Evolutionary conservation across 2,113 vertebrate genomes (phyloP).

Genomic region (Montifringilla adamsi): DNA sequence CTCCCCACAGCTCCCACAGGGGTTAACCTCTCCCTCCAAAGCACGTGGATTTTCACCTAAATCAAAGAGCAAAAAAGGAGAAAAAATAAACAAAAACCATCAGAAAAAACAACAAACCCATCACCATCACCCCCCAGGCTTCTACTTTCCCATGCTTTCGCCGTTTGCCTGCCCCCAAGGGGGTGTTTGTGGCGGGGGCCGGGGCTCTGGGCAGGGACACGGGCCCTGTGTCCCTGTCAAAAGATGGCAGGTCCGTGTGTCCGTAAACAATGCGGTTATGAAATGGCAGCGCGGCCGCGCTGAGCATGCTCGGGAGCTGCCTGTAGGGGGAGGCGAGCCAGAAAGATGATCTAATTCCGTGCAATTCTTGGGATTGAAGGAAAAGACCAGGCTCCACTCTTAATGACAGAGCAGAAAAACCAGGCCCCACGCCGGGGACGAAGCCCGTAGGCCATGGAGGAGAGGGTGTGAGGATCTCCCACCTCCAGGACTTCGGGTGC

Average conservation of each 20-base stretch:
- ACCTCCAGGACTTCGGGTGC: conserved; percentile 36
- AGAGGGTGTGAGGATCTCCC: conserved; percentile 47
- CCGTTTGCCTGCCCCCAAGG: neutral
- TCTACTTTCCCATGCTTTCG: accelerated
- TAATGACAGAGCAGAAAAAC: conserved; percentile 72
- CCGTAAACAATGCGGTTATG: conserved; percentile 86
- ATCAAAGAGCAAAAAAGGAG: neutral
- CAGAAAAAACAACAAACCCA: neutral
- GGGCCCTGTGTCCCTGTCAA: conserved; percentile 24
- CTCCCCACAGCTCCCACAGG: neutral
- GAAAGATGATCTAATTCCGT: conserved; percentile 67
- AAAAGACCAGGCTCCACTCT: conserved; percentile 68
- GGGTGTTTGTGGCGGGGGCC: neutral
- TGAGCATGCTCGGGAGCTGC: conserved; percentile 74
- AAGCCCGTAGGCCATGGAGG: conserved; percentile 59
- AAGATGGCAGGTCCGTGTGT: conserved; percentile 69
- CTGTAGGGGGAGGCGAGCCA: conserved; percentile 80
- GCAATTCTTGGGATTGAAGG: conserved; percentile 72
- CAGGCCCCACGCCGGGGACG: conserved; percentile 59
- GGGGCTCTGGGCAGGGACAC: neutral
- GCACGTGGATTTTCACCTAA: conserved; percentile 14
- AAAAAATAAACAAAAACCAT: neutral
- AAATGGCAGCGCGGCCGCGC: conserved; percentile 82
- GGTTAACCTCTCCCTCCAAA: neutral
- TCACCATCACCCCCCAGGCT: neutral